Evolutionary conservation across 1,140 invertebrate species (phyloP).

Genomic region (Schmidtea mediterranea): DNA sequence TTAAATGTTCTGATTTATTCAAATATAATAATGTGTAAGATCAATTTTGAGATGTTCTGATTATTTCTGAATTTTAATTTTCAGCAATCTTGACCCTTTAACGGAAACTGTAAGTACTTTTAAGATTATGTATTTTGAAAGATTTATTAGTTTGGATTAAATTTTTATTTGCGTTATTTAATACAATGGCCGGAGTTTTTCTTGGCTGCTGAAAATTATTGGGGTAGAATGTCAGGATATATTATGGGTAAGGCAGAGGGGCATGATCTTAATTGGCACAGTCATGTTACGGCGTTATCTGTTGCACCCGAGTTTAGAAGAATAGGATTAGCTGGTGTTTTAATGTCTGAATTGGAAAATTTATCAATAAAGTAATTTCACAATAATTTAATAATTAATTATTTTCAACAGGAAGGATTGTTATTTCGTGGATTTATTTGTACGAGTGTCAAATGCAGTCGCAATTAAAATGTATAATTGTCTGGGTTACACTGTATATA

Average conservation of each 20-base stretch:
- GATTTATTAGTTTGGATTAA: slow-evolving; percentile 48
- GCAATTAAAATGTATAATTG: slow-evolving; percentile 91
- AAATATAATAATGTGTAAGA: slow-evolving; percentile 74
- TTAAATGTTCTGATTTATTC: slow-evolving; percentile 73
- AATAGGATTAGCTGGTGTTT: slow-evolving; percentile 56
- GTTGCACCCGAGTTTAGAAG: slow-evolving; percentile 75
- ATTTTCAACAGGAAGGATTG: slow-evolving; percentile 46
- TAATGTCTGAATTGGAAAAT: slow-evolving; percentile 83
- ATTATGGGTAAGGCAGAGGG: slow-evolving; percentile 98
- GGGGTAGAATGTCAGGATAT: slow-evolving; percentile 86
- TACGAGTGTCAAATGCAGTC: slow-evolving; percentile 77
- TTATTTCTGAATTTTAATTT: slow-evolving; percentile 18
- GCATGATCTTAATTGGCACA: slow-evolving; percentile 76
- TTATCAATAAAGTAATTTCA: slow-evolving; percentile 60
- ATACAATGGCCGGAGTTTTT: slow-evolving; percentile 98
- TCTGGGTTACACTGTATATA: slow-evolving; percentile 81
- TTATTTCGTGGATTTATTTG: slow-evolving; percentile 95
- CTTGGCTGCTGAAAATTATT: slow-evolving; percentile 71
- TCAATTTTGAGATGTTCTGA: background rate
- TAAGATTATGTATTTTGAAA: slow-evolving; percentile 9
- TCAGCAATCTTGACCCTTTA: slow-evolving; percentile 69
- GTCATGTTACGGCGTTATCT: slow-evolving; percentile 84
- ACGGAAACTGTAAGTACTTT: slow-evolving; percentile 54
- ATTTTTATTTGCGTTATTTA: slow-evolving; percentile 88
- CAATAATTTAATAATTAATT: slow-evolving; percentile 7